Percentiles rank a stretch among this genome's conserved stretches.
phyloP scores from a whole-genome alignment of 2,888 invertebrate species.

The Cepaea hortensis region DNA sequence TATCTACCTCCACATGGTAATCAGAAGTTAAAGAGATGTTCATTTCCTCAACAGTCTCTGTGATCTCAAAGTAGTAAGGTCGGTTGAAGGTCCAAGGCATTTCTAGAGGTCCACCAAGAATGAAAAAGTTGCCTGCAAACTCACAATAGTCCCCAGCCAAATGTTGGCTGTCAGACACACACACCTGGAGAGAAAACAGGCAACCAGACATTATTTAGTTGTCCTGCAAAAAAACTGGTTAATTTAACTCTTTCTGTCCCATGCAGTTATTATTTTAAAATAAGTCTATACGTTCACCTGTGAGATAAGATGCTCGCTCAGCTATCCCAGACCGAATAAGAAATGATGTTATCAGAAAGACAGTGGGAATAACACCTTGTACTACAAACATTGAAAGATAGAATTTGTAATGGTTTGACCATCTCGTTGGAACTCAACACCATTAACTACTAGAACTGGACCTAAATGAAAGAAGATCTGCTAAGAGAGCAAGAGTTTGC shows the following conservation, averaged over 20 bases:
- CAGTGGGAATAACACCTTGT: too few species aligned
- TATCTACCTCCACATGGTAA: constrained; percentile 47
- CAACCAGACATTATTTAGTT: background rate
- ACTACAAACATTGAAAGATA: too few species aligned
- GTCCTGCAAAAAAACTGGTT: background rate
- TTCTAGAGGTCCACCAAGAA: constrained; percentile 55
- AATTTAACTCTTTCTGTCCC: background rate
- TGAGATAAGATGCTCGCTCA: too few species aligned
- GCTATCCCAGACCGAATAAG: too few species aligned
- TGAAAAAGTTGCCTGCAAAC: constrained; percentile 54
- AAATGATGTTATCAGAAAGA: too few species aligned
- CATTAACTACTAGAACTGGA: too few species aligned
- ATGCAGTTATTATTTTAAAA: too few species aligned
- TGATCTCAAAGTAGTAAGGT: constrained; percentile 54
- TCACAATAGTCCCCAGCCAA: constrained; percentile 46
- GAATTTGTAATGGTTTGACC: too few species aligned
- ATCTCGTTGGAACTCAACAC: too few species aligned
- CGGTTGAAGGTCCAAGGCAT: constrained; percentile 52
- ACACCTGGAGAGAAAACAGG: constrained; percentile 40
- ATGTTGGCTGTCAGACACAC: constrained; percentile 1
- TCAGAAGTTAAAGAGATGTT: constrained; percentile 39
- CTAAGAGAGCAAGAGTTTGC: too few species aligned
- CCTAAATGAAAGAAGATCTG: too few species aligned
- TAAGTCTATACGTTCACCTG: too few species aligned
- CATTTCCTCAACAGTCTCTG: constrained; percentile 44